These are phyloP conservation scores for Heteropelma amictum DNA, from an alignment of 2,888 invertebrate genomes.

Conservation along the genomic window DNA sequence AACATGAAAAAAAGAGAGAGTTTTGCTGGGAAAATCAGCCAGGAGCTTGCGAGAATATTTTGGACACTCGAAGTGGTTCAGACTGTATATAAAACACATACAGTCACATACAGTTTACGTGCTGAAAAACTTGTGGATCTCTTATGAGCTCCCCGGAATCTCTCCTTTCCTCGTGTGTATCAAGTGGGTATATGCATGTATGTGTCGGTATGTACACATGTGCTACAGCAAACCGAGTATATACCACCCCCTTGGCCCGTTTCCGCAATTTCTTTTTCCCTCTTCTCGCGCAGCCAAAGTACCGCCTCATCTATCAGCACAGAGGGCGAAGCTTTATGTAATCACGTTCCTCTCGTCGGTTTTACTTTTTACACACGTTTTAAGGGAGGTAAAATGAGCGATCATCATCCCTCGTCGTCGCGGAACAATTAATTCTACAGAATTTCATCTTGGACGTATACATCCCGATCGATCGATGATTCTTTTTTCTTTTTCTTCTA, in stretches of 20 bases:
- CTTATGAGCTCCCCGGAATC: slow-evolving; percentile 8
- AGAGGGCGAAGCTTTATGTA: slow-evolving; percentile 54
- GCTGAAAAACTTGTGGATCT: slow-evolving; percentile 11
- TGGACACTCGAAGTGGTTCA: too few relatives aligned
- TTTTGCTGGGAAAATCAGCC: too few relatives aligned
- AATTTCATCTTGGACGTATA: slow-evolving; percentile 3
- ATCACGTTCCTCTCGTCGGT: slow-evolving; percentile 57
- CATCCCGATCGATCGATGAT: slow-evolving; percentile 14
- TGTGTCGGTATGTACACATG: background rate
- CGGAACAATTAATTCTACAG: slow-evolving; percentile 56
- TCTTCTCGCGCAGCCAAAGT: slow-evolving; percentile 8
- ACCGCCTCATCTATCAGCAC: slow-evolving; percentile 57
- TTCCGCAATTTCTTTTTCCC: slow-evolving; percentile 46
- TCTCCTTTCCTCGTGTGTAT: background rate
- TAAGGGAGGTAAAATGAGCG: slow-evolving; percentile 22
- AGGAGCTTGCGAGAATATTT: too few relatives aligned
- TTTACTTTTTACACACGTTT: slow-evolving; percentile 45
- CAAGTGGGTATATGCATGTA: too few relatives aligned
- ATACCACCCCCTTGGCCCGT: slow-evolving; percentile 31
- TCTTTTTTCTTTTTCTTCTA: background rate
- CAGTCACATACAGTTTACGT: background rate
- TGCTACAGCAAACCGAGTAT: background rate
- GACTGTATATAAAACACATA: slow-evolving; percentile 37
- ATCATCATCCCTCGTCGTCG: slow-evolving; percentile 47
- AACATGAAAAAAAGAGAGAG: too few relatives aligned